Evolutionary conservation across 2,797 vertebrate species (phyloP).

Genomic region (Oreonectes daqikongensis): DNA sequence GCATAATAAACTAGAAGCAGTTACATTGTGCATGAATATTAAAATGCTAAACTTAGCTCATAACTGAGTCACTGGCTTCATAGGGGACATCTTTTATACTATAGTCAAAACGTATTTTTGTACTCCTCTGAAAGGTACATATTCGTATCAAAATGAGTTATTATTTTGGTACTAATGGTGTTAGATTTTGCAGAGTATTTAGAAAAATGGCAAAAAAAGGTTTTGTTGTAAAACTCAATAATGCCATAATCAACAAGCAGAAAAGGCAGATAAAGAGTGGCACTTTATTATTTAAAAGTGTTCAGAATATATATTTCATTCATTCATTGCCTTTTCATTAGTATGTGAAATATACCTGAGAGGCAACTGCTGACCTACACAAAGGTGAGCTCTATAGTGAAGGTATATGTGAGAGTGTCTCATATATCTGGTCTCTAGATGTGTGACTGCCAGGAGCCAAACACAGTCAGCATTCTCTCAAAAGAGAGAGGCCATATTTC

Average conservation of each 20-base stretch:
- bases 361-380: slow-evolving; percentile 42
- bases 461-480: slow-evolving; percentile 52
- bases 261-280: neutral
- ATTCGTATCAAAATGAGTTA: too few species aligned
- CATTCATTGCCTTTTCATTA: neutral
- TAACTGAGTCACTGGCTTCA: too few species aligned
- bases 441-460: slow-evolving; percentile 50
- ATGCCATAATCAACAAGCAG: neutral
- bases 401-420: slow-evolving; percentile 40
- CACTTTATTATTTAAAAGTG: neutral
- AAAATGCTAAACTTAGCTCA: too few species aligned
- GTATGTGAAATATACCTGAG: slow-evolving; percentile 18
- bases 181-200: too few species aligned
- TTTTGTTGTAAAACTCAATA: neutral
- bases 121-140: too few species aligned
- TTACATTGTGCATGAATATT: neutral
- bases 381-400: slow-evolving; percentile 41
- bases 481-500: slow-evolving; percentile 54
- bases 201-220: too few species aligned
- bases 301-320: slow-evolving; percentile 2
- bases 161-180: too few species aligned
- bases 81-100: neutral
- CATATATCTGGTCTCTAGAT: slow-evolving; percentile 47
- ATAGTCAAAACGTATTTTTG: neutral
- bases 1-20: slow-evolving; percentile 4